Conservation (phyloP, 2,888 invertebrate genomes). For the Dendrolimus pini region DNA sequence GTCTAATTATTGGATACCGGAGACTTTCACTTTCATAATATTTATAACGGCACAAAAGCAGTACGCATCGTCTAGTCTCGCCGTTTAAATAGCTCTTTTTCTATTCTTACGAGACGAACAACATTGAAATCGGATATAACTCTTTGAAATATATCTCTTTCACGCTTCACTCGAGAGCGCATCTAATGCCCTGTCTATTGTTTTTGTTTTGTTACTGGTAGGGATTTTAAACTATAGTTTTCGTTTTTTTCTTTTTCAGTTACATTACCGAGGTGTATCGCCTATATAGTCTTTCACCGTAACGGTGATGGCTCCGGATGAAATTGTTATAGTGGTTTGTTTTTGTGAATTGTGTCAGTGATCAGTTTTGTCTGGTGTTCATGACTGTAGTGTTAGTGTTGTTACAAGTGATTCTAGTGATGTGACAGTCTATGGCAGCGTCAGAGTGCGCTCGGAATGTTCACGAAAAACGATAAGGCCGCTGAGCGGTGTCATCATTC, state of each 20-base stretch:
- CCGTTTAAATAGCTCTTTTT: slow-evolving; percentile 30
- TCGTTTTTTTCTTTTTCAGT: slow-evolving; percentile 74
- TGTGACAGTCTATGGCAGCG: slow-evolving; percentile 70
- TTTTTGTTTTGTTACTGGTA: slow-evolving; percentile 27
- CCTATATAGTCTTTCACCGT: slow-evolving; percentile 51
- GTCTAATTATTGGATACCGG: slow-evolving; percentile 24
- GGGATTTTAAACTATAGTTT: slow-evolving; percentile 46
- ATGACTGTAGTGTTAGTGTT: slow-evolving; percentile 46
- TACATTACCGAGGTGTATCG: slow-evolving; percentile 46
- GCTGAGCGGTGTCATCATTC: slow-evolving; percentile 68
- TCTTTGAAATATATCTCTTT: slow-evolving; percentile 28
- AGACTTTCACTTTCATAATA: slow-evolving; percentile 36
- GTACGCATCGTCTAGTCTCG: slow-evolving; percentile 9
- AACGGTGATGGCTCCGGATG: slow-evolving; percentile 65
- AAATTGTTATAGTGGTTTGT: slow-evolving; percentile 54
- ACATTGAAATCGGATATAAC: slow-evolving; percentile 27
- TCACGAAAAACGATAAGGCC: slow-evolving; percentile 69
- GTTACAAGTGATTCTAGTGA: slow-evolving; percentile 53
- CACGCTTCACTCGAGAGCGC: slow-evolving; percentile 20
- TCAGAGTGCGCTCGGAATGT: slow-evolving; percentile 67
- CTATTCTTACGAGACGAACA: slow-evolving; percentile 24
- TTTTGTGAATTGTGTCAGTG: slow-evolving; percentile 52
- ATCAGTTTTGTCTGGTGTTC: slow-evolving; percentile 26
- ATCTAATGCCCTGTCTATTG: slow-evolving; percentile 22
- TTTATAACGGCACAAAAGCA: slow-evolving; percentile 33